Conservation (phyloP, 2,797 vertebrate genomes). For the Cuniculus paca region DNA sequence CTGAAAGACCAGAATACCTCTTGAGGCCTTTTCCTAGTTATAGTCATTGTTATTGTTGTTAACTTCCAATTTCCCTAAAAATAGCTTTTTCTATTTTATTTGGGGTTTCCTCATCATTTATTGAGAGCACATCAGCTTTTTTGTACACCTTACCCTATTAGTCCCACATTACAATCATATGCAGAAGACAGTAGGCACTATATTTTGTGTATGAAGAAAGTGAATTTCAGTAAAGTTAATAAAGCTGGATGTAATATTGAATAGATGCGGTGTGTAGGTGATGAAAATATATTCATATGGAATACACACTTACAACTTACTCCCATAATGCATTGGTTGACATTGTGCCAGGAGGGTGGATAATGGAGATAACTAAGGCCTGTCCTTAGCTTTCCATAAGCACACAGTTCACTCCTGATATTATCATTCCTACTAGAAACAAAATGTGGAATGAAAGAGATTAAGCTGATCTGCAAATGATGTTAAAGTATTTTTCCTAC, state of each 20-base stretch:
- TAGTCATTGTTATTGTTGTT: not conserved
- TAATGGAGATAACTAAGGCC: not conserved
- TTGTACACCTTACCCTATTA: not conserved
- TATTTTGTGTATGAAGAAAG: not conserved
- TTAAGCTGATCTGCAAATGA: slow-evolving; percentile 27
- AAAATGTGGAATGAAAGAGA: not conserved
- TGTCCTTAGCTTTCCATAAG: not conserved
- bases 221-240: slow-evolving; percentile 25
- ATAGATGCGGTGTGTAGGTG: not conserved
- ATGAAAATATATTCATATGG: not conserved
- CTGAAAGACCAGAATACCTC: not conserved
- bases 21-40: not conserved
- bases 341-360: not conserved
- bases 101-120: not conserved
- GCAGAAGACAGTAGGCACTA: not conserved
- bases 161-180: not conserved
- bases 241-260: not conserved
- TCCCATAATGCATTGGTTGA: not conserved
- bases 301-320: not conserved
- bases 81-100: not conserved
- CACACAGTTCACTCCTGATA: not conserved
- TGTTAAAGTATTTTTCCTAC: not conserved
- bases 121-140: not conserved
- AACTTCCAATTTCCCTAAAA: not conserved
- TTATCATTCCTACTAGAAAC: not conserved